phyloP scores from a whole-genome alignment of 2,797 vertebrate genomes.

The Anas georgica region DNA sequence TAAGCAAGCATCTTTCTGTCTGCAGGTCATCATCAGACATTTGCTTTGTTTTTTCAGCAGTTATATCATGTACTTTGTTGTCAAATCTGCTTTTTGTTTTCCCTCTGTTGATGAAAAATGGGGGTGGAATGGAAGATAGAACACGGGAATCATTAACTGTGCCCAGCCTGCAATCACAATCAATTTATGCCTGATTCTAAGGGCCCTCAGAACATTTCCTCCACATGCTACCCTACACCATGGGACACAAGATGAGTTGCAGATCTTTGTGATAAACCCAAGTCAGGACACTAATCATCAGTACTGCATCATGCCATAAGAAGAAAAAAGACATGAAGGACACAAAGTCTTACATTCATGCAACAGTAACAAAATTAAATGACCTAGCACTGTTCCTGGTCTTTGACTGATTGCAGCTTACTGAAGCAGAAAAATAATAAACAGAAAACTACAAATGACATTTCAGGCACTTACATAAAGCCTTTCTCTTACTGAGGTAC shows the following conservation, averaged over 20 bases:
- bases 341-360: background rate
- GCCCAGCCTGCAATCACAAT: background rate
- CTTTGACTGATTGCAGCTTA: background rate
- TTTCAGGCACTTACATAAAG: background rate
- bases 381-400: background rate
- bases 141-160: background rate
- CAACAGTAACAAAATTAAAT: background rate
- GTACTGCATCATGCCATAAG: background rate
- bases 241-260: background rate
- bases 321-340: background rate
- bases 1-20: background rate
- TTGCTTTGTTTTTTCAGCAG: background rate
- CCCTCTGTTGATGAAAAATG: background rate
- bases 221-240: background rate
- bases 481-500: background rate
- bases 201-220: background rate
- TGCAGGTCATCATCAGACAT: background rate
- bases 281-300: background rate
- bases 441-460: background rate
- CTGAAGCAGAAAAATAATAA: background rate
- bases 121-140: background rate
- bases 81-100: background rate
- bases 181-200: background rate
- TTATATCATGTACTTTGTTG: background rate
- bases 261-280: background rate